Evolutionary conservation across 2,797 vertebrate species (phyloP).

Genomic region (Dallia pectoralis): DNA sequence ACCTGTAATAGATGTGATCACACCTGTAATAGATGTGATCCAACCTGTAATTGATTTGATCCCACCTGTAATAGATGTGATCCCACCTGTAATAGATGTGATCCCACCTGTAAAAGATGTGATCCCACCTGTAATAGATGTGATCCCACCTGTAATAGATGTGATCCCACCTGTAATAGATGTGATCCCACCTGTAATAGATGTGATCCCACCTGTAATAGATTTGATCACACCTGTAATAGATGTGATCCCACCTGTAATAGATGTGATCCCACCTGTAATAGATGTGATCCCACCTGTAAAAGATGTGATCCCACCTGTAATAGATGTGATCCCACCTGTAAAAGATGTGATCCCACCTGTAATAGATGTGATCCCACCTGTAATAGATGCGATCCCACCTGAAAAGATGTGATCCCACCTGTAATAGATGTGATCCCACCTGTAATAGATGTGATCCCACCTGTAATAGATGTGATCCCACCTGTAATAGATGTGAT

Average conservation of each 20-base stretch:
- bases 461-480: background rate
- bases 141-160: background rate
- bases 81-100: background rate
- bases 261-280: slow-evolving; percentile 1
- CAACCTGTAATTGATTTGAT: no score
- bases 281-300: background rate
- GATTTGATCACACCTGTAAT: background rate
- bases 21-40: background rate
- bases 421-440: background rate
- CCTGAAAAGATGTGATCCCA: no score
- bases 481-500: no score
- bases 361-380: background rate
- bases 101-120: no score
- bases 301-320: slow-evolving; percentile 1
- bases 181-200: background rate
- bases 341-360: background rate
- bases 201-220: background rate
- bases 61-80: no score
- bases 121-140: no score
- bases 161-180: background rate
- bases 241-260: background rate
- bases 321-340: background rate
- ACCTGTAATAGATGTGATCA: no score
- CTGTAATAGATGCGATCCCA: no score
- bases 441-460: no score